These are phyloP conservation scores for Microctonus hyperodae DNA, from an alignment of 2,888 invertebrate genomes.

Conservation along the genomic window DNA sequence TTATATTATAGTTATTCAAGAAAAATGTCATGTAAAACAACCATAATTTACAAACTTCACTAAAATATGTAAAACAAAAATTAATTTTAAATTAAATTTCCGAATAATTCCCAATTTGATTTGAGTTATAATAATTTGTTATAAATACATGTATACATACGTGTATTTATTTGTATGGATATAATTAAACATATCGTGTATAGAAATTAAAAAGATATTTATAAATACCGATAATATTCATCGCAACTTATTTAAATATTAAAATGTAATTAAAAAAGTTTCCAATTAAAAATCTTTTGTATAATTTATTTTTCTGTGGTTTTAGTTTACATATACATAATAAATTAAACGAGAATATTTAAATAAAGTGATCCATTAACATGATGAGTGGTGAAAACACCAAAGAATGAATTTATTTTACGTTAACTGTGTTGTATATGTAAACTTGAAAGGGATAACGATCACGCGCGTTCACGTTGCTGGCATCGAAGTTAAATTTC, in stretches of 20 bases:
- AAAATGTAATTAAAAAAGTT: conserved; percentile 14
- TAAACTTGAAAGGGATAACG: conserved; percentile 15
- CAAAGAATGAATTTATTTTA: conserved; percentile 9
- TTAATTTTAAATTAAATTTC: no score
- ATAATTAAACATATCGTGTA: no score
- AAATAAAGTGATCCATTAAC: conserved; percentile 29
- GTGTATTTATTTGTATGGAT: no score
- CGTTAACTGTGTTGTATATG: background rate
- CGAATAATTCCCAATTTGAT: background rate
- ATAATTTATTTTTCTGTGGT: background rate
- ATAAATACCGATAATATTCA: no score
- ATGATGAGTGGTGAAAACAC: conserved; percentile 17
- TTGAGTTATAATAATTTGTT: no score
- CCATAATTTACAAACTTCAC: background rate
- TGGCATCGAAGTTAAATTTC: conserved; percentile 27
- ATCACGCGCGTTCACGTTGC: conserved; percentile 17
- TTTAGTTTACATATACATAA: background rate
- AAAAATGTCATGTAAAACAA: background rate
- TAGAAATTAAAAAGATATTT: no score
- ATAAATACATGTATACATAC: no score
- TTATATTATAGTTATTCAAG: conserved; percentile 19
- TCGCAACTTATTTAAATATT: background rate
- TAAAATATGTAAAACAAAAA: no score
- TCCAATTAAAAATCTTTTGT: conserved; percentile 1
- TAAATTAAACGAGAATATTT: background rate